Evolutionary conservation across 2,888 invertebrate species (phyloP).

Genomic region (Onchidella celtica): DNA sequence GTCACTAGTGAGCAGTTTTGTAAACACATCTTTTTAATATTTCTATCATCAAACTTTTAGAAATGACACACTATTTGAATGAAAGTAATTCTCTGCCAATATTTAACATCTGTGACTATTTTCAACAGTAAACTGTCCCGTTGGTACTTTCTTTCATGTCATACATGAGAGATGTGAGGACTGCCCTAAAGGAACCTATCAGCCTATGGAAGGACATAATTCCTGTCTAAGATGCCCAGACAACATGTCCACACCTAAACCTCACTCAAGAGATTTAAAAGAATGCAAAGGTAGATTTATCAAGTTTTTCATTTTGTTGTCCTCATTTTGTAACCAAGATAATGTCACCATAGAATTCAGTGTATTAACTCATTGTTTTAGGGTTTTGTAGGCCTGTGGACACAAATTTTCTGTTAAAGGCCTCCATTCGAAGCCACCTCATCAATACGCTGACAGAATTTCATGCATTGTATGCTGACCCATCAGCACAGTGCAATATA

Average conservation of each 20-base stretch:
- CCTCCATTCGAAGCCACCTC: too few species aligned
- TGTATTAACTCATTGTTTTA: not conserved
- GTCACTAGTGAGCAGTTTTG: too few species aligned
- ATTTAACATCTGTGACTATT: not conserved
- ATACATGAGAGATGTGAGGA: constrained; percentile 82
- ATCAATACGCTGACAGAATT: too few species aligned
- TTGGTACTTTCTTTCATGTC: constrained; percentile 85
- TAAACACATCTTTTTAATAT: too few species aligned
- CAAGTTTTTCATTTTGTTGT: too few species aligned
- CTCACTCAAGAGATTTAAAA: constrained; percentile 77
- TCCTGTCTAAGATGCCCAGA: constrained; percentile 84
- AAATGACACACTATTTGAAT: too few species aligned
- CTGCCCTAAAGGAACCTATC: constrained; percentile 85
- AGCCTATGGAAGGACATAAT: constrained; percentile 82
- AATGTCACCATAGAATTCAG: not conserved
- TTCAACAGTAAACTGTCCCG: constrained; percentile 84
- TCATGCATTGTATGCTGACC: too few species aligned
- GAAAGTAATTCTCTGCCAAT: too few species aligned
- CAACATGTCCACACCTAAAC: constrained; percentile 83
- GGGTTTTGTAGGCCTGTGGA: not conserved
- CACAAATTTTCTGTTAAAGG: too few species aligned
- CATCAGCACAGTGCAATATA: too few species aligned
- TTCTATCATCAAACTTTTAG: too few species aligned
- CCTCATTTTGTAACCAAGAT: too few species aligned
- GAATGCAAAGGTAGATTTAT: constrained; percentile 81